Percentiles rank a stretch among this genome's conserved stretches.
These are phyloP conservation scores for Gonioctena quinquepunctata DNA, from an alignment of 1,140 invertebrate species.

Conservation along the genomic window DNA sequence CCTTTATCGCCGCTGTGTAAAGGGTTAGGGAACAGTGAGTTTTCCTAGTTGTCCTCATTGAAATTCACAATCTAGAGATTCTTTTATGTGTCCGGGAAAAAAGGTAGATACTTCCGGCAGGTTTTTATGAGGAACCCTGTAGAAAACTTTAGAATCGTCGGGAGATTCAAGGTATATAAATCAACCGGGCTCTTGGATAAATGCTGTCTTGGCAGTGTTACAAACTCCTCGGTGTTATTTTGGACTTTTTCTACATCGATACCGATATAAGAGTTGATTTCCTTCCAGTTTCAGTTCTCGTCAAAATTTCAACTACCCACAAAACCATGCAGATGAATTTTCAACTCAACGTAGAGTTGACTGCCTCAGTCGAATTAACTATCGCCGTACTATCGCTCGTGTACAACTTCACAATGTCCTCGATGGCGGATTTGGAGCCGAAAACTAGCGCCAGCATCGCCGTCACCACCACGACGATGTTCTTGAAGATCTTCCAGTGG, in stretches of 20 bases:
- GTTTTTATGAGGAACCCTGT: too few relatives aligned
- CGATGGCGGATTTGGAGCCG: conserved; percentile 75
- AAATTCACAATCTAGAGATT: too few relatives aligned
- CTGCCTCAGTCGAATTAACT: neutral
- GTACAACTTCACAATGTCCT: conserved; percentile 66
- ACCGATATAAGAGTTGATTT: too few relatives aligned
- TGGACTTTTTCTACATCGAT: too few relatives aligned
- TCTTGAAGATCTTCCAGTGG: conserved; percentile 78
- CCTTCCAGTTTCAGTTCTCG: too few relatives aligned
- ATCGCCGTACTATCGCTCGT: neutral
- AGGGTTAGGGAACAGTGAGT: too few relatives aligned
- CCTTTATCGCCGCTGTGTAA: too few relatives aligned
- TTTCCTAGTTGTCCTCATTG: too few relatives aligned
- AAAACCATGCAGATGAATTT: neutral
- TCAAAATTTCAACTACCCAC: neutral
- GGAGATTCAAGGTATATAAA: neutral
- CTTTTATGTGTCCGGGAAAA: too few relatives aligned
- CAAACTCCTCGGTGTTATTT: too few relatives aligned
- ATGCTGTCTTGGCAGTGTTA: neutral
- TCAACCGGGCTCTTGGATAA: neutral
- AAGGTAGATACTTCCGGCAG: too few relatives aligned
- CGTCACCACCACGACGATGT: conserved; percentile 71
- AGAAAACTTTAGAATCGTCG: neutral
- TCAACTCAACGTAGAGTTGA: neutral
- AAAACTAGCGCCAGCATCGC: conserved; percentile 78